Base-by-base conservation (phyloP, 1,140 invertebrate species). In the Halesus radiatus region DNA sequence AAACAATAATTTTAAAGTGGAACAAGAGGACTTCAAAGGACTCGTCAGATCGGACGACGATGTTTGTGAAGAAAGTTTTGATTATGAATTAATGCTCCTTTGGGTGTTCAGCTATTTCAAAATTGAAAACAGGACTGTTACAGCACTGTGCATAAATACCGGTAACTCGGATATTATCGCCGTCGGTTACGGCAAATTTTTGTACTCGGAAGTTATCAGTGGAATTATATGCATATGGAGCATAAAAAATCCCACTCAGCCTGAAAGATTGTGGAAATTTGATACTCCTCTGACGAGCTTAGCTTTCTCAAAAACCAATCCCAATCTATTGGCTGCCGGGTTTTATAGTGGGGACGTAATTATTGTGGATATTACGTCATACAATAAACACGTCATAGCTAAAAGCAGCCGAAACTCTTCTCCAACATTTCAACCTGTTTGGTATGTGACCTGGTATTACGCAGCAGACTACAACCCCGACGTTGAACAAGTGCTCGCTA, bases 191-290 rank as follows among this genome's bases (percentile, higher is more conserved):
- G 94, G 93, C 1, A 91, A 93, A 78, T 93, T 90, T 80, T 89
- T 89, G 62, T 92, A 89, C 83, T 86, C 87, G 4, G 90, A 92
- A 50, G 81, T 81, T 3, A 86, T 80, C 10, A 86, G 88, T 64
- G 95, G 96, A 1, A 84, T 94, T n/a, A 89, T 97, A 1, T 91
- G 94, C 62, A 89, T 97, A 80, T 98, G 95, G 94, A 93, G 92
- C 81, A 93, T 96, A 0, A 98, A 98, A 88, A 97, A 97, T 87
- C 96, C 96, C 0, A 92, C 92, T 10, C 93, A 94, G 84, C 96
- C 96, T 0, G 96, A 96, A 85, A 90, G 93, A 81, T 84, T 91
- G 0, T 96, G 93, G 84, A 79, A 87, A 8, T 96, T 96, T 80
- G 85, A 92, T 13, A 91, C 90, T 82, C 92, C 95, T 0, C 91